A percentile compares a stretch with the other conserved stretches of the same genome.
Evolutionary conservation across 2,888 invertebrate genomes (phyloP).

Genomic region (Chymomyza amoena): DNA sequence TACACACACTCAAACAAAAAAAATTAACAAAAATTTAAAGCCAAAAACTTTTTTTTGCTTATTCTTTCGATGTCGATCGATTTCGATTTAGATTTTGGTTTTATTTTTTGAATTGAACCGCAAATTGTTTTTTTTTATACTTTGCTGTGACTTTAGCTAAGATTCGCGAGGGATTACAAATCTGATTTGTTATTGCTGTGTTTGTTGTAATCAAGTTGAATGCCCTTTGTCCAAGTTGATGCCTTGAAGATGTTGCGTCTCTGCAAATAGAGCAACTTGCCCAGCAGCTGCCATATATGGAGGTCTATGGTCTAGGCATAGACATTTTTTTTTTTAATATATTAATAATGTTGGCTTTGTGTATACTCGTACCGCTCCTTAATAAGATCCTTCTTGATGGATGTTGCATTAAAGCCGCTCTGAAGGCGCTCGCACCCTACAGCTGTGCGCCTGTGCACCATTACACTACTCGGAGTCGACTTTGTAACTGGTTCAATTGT

Average conservation of each 20-base stretch:
- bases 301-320: not conserved
- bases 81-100: constrained; percentile 2
- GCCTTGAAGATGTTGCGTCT: not conserved
- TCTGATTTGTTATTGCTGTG: not conserved
- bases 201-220: not conserved
- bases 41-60: constrained; percentile 26
- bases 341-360: constrained; percentile 55
- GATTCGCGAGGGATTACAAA: not conserved
- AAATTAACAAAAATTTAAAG: constrained; percentile 20
- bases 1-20: constrained; percentile 13
- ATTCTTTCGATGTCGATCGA: not conserved
- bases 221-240: not conserved
- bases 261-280: not conserved
- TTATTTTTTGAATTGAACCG: not conserved
- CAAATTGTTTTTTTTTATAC: not conserved
- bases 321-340: not conserved
- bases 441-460: constrained; percentile 41
- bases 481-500: constrained; percentile 4
- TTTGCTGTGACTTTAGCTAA: not conserved
- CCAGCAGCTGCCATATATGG: not conserved
- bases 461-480: constrained; percentile 39
- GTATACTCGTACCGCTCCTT: constrained; percentile 57
- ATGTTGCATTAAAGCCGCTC: constrained; percentile 41
- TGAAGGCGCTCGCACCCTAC: constrained; percentile 24
- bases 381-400: constrained; percentile 24